These are phyloP conservation scores for Scelioninae gen. 2 DNA, from an alignment of 2,888 invertebrate genomes.

Conservation along the genomic window DNA sequence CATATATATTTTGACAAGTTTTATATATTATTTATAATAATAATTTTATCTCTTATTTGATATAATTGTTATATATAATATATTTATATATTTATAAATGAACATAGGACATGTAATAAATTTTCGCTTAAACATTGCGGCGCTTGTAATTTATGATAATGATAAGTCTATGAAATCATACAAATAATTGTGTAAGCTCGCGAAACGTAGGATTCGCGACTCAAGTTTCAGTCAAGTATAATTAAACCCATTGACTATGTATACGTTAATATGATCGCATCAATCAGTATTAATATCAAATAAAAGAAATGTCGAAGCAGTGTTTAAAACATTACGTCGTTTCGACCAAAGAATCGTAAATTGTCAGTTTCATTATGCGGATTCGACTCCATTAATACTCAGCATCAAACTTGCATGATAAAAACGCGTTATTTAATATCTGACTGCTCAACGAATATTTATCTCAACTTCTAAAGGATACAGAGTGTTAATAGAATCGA, in stretches of 20 bases:
- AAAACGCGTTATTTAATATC: slow-evolving; percentile 14
- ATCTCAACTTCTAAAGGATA: background rate
- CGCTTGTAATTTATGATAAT: slow-evolving; percentile 51
- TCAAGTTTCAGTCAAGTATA: slow-evolving; percentile 36
- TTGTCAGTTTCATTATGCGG: slow-evolving; percentile 20
- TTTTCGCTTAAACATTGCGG: slow-evolving; percentile 66
- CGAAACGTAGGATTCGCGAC: slow-evolving; percentile 14
- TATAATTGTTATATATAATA: slow-evolving; percentile 65
- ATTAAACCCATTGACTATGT: slow-evolving; percentile 30
- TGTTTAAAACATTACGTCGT: slow-evolving; percentile 39
- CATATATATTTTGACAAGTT: slow-evolving; percentile 67
- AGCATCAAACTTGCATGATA: slow-evolving; percentile 15
- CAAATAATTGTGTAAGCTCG: slow-evolving; percentile 38
- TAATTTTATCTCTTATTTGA: slow-evolving; percentile 69
- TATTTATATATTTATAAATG: slow-evolving; percentile 67
- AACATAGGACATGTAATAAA: slow-evolving; percentile 70
- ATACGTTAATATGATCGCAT: slow-evolving; percentile 21
- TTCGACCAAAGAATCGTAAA: slow-evolving; percentile 18
- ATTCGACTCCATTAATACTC: slow-evolving; percentile 16
- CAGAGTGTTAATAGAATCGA: slow-evolving; percentile 25
- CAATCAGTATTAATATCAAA: slow-evolving; percentile 29
- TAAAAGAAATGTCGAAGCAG: slow-evolving; percentile 36
- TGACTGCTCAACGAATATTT: slow-evolving; percentile 25
- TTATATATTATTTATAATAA: slow-evolving; percentile 73
- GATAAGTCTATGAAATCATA: slow-evolving; percentile 51